A percentile compares a stretch with the other conserved stretches of the same genome.
Conservation (phyloP, 2,113 vertebrate species). For the Crotophaga sulcirostris region DNA sequence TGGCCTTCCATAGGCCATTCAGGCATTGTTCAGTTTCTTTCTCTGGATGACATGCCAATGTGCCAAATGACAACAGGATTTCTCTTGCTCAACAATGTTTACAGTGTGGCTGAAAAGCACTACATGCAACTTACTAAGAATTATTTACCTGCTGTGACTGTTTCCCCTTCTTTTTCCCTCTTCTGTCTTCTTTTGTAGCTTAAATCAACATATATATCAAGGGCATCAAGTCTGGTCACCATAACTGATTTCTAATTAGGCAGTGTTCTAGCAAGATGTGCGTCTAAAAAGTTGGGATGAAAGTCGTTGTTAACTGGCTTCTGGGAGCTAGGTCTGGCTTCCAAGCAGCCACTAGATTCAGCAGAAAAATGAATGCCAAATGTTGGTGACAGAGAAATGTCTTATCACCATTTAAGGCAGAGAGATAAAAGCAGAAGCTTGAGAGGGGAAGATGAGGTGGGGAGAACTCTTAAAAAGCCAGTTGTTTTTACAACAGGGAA, state of each 20-base stretch:
- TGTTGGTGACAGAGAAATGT: not conserved
- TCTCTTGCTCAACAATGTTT: not conserved
- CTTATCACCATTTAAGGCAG: not conserved
- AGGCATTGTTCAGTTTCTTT: not conserved
- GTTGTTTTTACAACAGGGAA: not conserved
- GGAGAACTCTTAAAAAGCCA: not conserved
- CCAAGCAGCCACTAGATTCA: accelerated
- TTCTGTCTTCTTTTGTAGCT: not conserved
- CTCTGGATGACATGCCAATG: not conserved
- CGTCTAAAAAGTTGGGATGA: not conserved
- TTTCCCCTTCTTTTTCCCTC: not conserved
- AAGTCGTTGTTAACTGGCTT: not conserved
- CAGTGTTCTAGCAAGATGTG: not conserved
- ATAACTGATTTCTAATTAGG: not conserved
- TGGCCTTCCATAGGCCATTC: not conserved
- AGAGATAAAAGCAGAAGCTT: not conserved
- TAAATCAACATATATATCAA: not conserved
- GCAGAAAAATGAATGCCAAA: not conserved
- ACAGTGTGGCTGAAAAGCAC: not conserved
- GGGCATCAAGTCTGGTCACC: not conserved
- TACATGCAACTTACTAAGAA: not conserved
- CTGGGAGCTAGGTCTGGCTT: not conserved
- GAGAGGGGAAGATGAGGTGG: not conserved
- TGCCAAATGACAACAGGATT: not conserved
- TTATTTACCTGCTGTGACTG: not conserved